These are phyloP conservation scores for Daphoenositta chrysoptera DNA, from an alignment of 2,113 vertebrate genomes.

Conservation along the genomic window DNA sequence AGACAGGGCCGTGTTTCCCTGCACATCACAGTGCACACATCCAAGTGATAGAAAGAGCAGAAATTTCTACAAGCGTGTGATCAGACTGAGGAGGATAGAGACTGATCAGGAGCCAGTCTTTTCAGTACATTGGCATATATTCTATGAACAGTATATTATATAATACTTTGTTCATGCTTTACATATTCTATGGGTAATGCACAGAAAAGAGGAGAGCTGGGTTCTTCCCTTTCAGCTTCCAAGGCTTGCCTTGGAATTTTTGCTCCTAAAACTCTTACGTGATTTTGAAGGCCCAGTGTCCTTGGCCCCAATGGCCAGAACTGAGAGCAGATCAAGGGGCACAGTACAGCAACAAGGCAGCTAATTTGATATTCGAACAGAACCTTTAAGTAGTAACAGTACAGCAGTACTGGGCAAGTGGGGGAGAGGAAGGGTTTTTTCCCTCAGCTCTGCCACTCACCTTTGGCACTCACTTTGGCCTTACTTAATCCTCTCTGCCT, in stretches of 20 bases:
- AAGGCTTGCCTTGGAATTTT: background rate
- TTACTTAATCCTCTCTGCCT: background rate
- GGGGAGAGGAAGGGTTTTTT: background rate
- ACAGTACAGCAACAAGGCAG: background rate
- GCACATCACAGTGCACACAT: background rate
- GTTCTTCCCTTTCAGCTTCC: background rate
- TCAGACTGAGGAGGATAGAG: background rate
- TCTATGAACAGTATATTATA: too few relatives aligned
- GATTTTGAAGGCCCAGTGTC: background rate
- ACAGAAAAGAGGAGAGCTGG: background rate
- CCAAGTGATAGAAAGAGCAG: background rate
- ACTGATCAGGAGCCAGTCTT: background rate
- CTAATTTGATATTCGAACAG: background rate
- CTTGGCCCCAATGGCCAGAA: background rate
- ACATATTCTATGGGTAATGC: rapidly evolving
- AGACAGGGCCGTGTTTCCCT: background rate
- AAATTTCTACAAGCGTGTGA: background rate
- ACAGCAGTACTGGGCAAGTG: background rate
- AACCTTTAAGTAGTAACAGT: background rate
- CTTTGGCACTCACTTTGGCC: background rate
- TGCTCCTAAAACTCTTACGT: background rate
- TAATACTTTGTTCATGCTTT: background rate
- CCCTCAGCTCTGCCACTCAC: background rate
- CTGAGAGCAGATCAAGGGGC: background rate
- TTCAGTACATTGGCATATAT: background rate